phyloP scores from a whole-genome alignment of 2,888 invertebrate species.

The Lycocerus yunnanus region DNA sequence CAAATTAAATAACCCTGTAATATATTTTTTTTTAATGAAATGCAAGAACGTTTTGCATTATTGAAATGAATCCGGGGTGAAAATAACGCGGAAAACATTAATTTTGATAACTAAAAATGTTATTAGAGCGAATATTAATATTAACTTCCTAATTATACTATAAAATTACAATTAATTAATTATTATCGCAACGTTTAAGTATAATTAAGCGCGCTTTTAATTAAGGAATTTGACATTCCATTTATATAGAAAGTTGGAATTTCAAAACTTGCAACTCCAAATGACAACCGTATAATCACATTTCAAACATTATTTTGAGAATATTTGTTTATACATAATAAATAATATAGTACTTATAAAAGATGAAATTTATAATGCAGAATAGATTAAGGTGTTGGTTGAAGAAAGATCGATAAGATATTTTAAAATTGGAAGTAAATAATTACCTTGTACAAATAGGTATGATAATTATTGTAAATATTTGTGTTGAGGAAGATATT shows the following conservation, averaged over 20 bases:
- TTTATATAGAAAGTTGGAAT: neutral
- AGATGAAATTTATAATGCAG: no score
- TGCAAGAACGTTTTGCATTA: neutral
- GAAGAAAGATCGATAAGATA: neutral
- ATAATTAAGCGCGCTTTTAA: neutral
- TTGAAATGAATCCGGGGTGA: neutral
- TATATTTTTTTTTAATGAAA: neutral
- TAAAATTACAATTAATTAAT: neutral
- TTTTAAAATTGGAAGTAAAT: neutral
- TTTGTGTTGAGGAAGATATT: neutral
- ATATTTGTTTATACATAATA: no score
- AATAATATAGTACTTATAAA: no score
- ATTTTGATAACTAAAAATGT: neutral
- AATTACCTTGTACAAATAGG: neutral
- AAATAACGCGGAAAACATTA: neutral
- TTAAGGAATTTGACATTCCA: neutral
- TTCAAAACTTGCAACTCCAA: neutral
- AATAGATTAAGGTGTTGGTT: no score
- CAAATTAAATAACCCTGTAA: neutral
- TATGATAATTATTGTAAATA: neutral
- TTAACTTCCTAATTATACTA: neutral
- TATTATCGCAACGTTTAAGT: neutral
- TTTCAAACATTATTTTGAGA: no score
- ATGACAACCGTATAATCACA: no score
- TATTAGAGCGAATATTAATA: neutral